Evolutionary conservation across 1,140 invertebrate genomes (phyloP), one percentile per base, ranked within the genome.

Genomic region (Philotrypesis tridentata): DNA sequence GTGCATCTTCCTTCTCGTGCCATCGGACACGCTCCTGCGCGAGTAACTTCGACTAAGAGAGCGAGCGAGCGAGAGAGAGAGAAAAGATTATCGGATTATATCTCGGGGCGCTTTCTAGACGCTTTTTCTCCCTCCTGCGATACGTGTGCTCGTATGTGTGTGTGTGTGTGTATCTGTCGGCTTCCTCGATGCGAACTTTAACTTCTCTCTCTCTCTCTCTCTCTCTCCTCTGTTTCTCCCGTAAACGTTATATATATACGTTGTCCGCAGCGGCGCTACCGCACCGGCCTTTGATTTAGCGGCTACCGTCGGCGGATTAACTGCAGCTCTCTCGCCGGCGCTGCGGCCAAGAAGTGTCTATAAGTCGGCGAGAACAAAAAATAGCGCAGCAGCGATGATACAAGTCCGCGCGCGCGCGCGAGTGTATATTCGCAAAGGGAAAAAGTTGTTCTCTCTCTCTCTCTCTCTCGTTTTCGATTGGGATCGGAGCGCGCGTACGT

Each of bases 61-160:
- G 21, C 67, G 37, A 9, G 12, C 31, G 67, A 70, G 67, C 3
- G 23, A 68, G 67, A 70, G 67, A 9, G 27, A 31, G 27, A 31
- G 83, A 80, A 68, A 68, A 84, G 85, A 86, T 87, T 83, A 82
- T 86, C 82, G 84, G 86, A 85, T 85, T 85, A 25, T 71, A 86
- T 86, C 85, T 83, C 79, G 55, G 82, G 83, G 61, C 83, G 84
- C 86, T 87, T 86, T 86, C 83, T 86, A 55, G n/a, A 55, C 48
- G 17, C 21, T 55, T 55, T 55, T 55, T 55, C 5, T 55, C 21
- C 17, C 48, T 17, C 48, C 40, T 43, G 40, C 40, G 14, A 43
- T 43, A 14, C 0, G 40, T 2, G 2, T 12, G n/a, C n/a, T n/a
- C n/a, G n/a, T n/a, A n/a, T n/a, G n/a, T n/a, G n/a, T n/a, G n/a